Percentiles rank a stretch among this genome's conserved stretches.
phyloP scores from a whole-genome alignment of 2,797 vertebrate species.

The Danio aesculapii region DNA sequence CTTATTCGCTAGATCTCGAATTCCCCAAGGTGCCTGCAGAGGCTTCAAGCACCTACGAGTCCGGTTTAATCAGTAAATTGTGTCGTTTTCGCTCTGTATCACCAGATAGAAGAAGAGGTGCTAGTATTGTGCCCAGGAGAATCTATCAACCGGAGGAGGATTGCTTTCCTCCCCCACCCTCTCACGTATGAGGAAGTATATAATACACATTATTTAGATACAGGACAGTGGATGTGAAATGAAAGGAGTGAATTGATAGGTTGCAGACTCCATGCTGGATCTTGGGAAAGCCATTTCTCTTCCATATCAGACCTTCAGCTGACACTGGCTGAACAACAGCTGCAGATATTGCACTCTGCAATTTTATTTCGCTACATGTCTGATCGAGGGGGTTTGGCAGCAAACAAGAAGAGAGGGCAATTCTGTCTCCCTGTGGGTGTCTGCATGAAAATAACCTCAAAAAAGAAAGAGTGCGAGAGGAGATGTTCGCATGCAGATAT shows the following conservation, averaged over 20 bases:
- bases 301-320: conserved; percentile 45
- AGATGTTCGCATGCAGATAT: background rate
- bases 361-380: conserved; percentile 37
- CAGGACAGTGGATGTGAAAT: conserved; percentile 48
- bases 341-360: conserved; percentile 49
- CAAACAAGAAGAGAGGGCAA: conserved; percentile 30
- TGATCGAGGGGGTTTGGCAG: conserved; percentile 40
- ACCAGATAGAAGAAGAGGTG: conserved; percentile 45
- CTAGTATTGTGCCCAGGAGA: conserved; percentile 58
- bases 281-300: conserved; percentile 55
- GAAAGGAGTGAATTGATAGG: conserved; percentile 56
- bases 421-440: conserved; percentile 6
- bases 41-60: conserved; percentile 30
- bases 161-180: conserved; percentile 47
- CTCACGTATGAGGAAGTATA: conserved; percentile 47
- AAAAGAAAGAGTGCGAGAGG: background rate
- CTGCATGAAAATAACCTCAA: conserved; percentile 3
- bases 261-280: conserved; percentile 30
- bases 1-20: conserved; percentile 39
- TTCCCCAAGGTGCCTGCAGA: conserved; percentile 46
- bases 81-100: conserved; percentile 31
- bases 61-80: conserved; percentile 63
- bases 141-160: conserved; percentile 59
- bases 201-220: conserved; percentile 62
- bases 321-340: conserved; percentile 46